phyloP scores from a whole-genome alignment of 2,797 vertebrate genomes.

The Dryobates pubescens region DNA sequence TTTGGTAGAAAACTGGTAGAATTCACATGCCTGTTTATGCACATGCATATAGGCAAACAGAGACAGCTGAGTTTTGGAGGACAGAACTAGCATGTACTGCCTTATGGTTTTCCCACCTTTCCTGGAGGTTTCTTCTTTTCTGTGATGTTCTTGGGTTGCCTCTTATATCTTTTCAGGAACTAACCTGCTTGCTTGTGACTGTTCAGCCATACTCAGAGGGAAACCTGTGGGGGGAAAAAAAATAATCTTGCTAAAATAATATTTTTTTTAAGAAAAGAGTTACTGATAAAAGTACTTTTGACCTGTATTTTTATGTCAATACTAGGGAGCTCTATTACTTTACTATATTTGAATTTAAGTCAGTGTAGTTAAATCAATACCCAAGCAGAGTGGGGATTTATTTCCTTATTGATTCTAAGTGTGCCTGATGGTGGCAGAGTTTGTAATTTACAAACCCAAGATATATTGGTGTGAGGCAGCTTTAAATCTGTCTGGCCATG shows the following conservation, averaged over 20 bases:
- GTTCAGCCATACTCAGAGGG: neutral
- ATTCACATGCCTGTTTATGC: neutral
- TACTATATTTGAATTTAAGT: constrained; percentile 3
- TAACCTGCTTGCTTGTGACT: neutral
- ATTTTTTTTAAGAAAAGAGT: neutral
- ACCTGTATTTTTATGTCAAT: neutral
- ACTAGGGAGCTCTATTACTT: neutral
- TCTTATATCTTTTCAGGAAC: neutral
- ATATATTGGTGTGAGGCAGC: neutral
- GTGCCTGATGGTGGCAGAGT: neutral
- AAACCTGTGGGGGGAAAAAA: neutral
- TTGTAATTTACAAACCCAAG: constrained; percentile 39
- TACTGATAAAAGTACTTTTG: neutral
- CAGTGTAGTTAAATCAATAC: constrained; percentile 42
- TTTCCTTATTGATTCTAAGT: constrained; percentile 37
- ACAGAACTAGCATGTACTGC: neutral
- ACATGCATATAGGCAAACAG: neutral
- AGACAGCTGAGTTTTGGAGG: neutral
- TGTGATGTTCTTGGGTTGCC: neutral
- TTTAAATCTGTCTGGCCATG: neutral
- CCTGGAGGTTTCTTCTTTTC: neutral
- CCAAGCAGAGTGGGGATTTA: neutral
- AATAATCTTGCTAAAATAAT: neutral
- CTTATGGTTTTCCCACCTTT: neutral
- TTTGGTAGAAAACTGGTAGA: neutral